Base-by-base conservation (phyloP, 2,113 vertebrate species). In the Myodes glareolus region DNA sequence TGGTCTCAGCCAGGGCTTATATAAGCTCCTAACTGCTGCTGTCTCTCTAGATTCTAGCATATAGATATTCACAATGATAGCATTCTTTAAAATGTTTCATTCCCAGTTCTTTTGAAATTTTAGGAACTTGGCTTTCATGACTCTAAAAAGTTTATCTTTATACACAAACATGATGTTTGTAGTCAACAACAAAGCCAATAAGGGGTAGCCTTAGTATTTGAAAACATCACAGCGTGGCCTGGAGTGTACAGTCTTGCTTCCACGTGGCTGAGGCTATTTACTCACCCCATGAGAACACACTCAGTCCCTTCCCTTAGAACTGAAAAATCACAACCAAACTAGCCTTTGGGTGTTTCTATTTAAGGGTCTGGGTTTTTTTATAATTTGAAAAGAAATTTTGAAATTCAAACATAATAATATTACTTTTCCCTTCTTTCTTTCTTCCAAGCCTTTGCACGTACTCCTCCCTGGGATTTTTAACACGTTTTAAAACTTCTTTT, bases 1-100 rank as follows among this genome's bases (percentile, higher is more conserved):
- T 19, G 58, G 14, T 11, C 82, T 31, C 82, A 65, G 8, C 58
- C 25, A 65, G 39, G 16, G 21, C 7, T 2, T 65, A 16, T 45
- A 31, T 31, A 31, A 45, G 14, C 27, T 45, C 25, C 81, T 42
- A 42, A 31, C 25, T 63, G 81, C 55, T 63, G n/a, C 39, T 8
- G 39, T 19, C 25, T 63, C n/a, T 85, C 58, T 85, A 31, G 58
- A 31, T 39, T 13, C 25, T 63, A 16, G 0, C 8, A 14, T 29
- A 39, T 29, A 84, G 7, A 1, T 50, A 65, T 80, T 80, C 95
- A 90, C 31, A 70, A 16, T 4, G n/a, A 16, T 7, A 8, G 0
- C 33, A 91, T 65, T 92, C 65, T 76, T 95, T 75, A 88, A 72
- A 84, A 39, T 31, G 58, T 90, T 87, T 70, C 16, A 89, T 94